phyloP scores from a whole-genome alignment of 2,113 vertebrate genomes.

The Sardina pilchardus region DNA sequence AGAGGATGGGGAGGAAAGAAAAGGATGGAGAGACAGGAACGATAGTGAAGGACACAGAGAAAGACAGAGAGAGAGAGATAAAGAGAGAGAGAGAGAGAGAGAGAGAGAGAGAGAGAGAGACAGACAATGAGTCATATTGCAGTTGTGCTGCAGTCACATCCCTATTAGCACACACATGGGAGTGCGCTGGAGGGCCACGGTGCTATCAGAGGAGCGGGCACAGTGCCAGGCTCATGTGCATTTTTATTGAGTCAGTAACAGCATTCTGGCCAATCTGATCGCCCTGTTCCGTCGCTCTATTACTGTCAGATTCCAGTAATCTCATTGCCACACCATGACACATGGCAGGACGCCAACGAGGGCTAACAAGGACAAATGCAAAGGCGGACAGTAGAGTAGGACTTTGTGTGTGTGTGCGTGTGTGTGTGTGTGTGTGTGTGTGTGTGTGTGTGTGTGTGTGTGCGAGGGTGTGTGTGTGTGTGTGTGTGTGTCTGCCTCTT shows the following conservation, averaged over 20 bases:
- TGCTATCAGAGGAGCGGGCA: not conserved
- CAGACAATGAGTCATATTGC: not conserved
- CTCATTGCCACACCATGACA: not conserved
- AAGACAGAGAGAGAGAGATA: not conserved
- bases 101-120: not conserved
- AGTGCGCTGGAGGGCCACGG: not conserved
- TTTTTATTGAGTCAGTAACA: not conserved
- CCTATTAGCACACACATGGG: not conserved
- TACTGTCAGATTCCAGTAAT: not conserved
- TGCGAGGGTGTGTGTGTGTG: not conserved
- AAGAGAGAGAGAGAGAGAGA: not conserved
- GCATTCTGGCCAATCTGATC: not conserved
- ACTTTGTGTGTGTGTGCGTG: not conserved
- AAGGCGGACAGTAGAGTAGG: not conserved
- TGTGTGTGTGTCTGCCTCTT: conserved; percentile 30
- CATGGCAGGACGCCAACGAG: not conserved
- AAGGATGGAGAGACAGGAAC: not conserved
- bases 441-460: not conserved
- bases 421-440: not conserved
- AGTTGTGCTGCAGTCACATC: not conserved
- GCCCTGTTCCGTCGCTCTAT: not conserved
- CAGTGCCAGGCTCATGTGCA: not conserved
- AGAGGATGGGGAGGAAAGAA: not conserved
- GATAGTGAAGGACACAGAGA: too few relatives aligned
- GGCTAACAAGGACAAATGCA: not conserved